These are phyloP conservation scores for Megalops atlanticus DNA, from an alignment of 2,113 vertebrate genomes.

Conservation along the genomic window DNA sequence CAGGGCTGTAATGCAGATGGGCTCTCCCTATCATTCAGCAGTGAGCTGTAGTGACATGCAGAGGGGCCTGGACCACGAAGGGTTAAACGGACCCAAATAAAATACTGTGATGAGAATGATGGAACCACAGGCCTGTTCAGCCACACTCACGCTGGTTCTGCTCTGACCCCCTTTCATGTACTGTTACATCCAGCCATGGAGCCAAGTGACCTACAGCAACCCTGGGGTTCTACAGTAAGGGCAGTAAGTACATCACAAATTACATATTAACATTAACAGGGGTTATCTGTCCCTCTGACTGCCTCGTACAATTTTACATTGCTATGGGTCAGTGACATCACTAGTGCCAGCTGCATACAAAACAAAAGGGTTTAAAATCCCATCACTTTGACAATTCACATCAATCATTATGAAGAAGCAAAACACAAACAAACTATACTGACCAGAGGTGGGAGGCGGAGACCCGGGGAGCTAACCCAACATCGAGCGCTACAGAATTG, in stretches of 20 bases:
- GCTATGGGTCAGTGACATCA: conserved; percentile 11
- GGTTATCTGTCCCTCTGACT: neutral
- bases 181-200: too few species aligned
- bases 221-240: conserved; percentile 37
- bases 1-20: conserved; percentile 31
- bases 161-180: too few species aligned
- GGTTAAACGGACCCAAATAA: neutral
- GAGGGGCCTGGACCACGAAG: too few species aligned
- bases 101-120: neutral
- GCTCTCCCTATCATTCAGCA: too few species aligned
- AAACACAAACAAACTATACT: conserved; percentile 18
- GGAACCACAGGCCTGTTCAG: neutral
- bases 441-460: neutral
- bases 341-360: neutral
- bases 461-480: conserved; percentile 16
- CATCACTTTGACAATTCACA: conserved; percentile 47
- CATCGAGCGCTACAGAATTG: conserved; percentile 1
- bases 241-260: conserved; percentile 50
- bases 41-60: conserved; percentile 7
- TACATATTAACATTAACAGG: conserved; percentile 14
- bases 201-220: conserved; percentile 39
- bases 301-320: too few species aligned
- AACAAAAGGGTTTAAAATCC: conserved; percentile 19
- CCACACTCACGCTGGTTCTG: too few species aligned
- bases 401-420: conserved; percentile 27